Evolutionary conservation across 2,888 invertebrate genomes (phyloP).

Genomic region (Hoplodrina ambigua): DNA sequence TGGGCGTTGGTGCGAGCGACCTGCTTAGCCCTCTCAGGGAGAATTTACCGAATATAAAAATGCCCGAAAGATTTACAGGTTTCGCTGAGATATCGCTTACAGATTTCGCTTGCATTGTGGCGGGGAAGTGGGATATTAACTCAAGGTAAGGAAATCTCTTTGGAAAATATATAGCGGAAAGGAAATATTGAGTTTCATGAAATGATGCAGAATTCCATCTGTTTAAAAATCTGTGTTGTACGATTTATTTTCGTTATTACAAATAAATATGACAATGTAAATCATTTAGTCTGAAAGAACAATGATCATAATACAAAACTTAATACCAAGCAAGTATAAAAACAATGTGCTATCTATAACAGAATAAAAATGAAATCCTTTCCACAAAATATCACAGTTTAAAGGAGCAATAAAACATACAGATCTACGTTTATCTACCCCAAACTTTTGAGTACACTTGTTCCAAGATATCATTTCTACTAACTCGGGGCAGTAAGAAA

Average conservation of each 20-base stretch:
- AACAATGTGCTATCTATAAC: not conserved
- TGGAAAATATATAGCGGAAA: constrained; percentile 31
- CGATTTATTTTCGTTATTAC: not conserved
- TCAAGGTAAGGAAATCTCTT: constrained; percentile 45
- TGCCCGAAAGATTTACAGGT: constrained; percentile 90
- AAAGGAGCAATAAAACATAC: constrained; percentile 65
- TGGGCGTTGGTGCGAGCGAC: constrained; percentile 86
- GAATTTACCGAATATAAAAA: constrained; percentile 87
- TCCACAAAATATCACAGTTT: constrained; percentile 47
- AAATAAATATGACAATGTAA: no score
- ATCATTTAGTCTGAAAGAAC: no score
- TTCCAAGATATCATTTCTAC: constrained; percentile 76
- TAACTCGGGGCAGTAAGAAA: constrained; percentile 82
- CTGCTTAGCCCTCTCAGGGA: constrained; percentile 87
- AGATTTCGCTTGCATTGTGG: constrained; percentile 85
- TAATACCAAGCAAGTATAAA: not conserved
- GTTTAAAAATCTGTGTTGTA: not conserved
- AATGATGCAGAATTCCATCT: not conserved
- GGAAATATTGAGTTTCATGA: constrained; percentile 4
- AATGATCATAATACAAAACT: no score
- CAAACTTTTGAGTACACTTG: constrained; percentile 66
- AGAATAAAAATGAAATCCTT: constrained; percentile 32
- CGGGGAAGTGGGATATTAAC: constrained; percentile 64
- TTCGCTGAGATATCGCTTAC: constrained; percentile 83
- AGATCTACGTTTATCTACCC: constrained; percentile 68